A percentile compares a stretch with the other conserved stretches of the same genome.
These are phyloP conservation scores for Eupithecia subfuscata DNA, from an alignment of 2,888 invertebrate species.

Conservation along the genomic window DNA sequence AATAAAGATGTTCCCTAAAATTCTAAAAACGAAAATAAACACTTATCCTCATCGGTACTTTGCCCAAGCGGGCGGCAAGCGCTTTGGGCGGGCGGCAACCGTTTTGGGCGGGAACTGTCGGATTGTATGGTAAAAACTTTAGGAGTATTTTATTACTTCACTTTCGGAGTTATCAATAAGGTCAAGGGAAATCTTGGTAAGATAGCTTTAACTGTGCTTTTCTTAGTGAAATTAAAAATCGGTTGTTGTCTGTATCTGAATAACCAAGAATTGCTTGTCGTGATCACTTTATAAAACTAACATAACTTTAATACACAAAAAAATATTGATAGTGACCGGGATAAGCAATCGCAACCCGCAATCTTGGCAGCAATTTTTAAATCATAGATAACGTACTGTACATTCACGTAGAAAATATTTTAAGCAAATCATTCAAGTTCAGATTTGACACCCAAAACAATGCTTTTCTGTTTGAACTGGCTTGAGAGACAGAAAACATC, in stretches of 20 bases:
- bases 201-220: neutral
- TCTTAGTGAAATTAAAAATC: neutral
- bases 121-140: slow-evolving; percentile 4
- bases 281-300: neutral
- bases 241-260: neutral
- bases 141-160: slow-evolving; percentile 3
- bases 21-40: slow-evolving; percentile 12
- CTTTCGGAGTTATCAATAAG: neutral
- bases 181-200: slow-evolving; percentile 7
- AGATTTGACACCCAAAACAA: neutral
- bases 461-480: neutral
- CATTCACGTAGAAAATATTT: neutral
- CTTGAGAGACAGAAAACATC: neutral
- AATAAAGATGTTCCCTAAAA: slow-evolving; percentile 1
- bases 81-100: slow-evolving; percentile 4
- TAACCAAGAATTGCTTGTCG: neutral
- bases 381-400: too few relatives aligned
- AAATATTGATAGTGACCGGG: neutral
- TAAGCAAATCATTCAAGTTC: neutral
- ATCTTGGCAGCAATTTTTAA: too few relatives aligned
- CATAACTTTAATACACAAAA: neutral
- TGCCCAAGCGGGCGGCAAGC: slow-evolving; percentile 3
- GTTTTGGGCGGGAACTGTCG: neutral
- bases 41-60: slow-evolving; percentile 1
- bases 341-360: too few relatives aligned